These are phyloP conservation scores for Chrysomela aeneicollis DNA, from an alignment of 2,888 invertebrate species.

Conservation along the genomic window DNA sequence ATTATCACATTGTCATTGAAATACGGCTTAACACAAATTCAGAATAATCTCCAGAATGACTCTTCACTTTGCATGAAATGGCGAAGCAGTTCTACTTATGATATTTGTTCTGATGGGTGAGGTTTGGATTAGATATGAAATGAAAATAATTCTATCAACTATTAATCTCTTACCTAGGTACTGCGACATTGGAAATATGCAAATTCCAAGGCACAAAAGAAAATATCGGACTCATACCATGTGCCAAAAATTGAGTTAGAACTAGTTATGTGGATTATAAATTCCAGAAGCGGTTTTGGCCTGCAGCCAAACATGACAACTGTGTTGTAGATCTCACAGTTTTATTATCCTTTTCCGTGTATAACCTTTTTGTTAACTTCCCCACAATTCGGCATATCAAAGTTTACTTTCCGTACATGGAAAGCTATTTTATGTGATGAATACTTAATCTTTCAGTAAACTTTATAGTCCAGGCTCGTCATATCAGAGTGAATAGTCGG, in stretches of 20 bases:
- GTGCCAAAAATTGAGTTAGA: slow-evolving; percentile 9
- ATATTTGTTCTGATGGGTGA: no score
- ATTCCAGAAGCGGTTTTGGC: slow-evolving; percentile 16
- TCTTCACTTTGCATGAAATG: background rate
- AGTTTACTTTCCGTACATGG: slow-evolving; percentile 3
- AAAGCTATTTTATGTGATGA: slow-evolving; percentile 8
- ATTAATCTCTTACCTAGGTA: background rate
- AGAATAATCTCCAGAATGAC: background rate
- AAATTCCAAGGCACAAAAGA: background rate
- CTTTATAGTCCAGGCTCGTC: background rate
- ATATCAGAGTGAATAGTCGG: no score
- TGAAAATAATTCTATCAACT: no score
- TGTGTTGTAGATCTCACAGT: slow-evolving; percentile 14
- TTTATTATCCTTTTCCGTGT: slow-evolving; percentile 15
- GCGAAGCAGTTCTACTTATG: no score
- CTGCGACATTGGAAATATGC: background rate
- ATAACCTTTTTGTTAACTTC: slow-evolving; percentile 2
- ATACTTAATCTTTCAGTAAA: slow-evolving; percentile 4
- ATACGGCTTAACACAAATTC: no score
- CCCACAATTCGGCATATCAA: background rate
- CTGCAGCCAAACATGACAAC: slow-evolving; percentile 14
- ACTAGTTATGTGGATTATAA: slow-evolving; percentile 13
- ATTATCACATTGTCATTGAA: no score
- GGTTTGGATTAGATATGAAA: no score
- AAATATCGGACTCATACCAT: slow-evolving; percentile 3